Base-by-base conservation (phyloP, 2,113 vertebrate genomes). In the Hyperopisus bebe region DNA sequence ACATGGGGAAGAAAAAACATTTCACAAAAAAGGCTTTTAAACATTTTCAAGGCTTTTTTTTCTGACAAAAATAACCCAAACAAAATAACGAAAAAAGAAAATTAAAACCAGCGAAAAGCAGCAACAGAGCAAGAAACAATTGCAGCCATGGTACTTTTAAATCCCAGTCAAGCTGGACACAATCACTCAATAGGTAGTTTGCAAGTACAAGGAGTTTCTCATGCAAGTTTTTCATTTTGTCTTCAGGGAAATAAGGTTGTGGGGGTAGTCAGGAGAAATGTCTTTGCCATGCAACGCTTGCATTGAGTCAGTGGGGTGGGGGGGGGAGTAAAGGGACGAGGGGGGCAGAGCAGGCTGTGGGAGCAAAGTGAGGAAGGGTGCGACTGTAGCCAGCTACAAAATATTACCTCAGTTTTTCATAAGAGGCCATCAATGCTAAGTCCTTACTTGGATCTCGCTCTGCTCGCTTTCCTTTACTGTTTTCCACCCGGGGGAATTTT, bases 341-440 rank as follows among this genome's bases (percentile, higher is more conserved):
- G 95, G 95, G 2, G 95, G 94, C 95, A 94, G 94, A 94, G 95
- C 94, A 96, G 94, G 95, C 94, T 94, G 51, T 62, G 89, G 93
- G 93, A 95, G 93, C 94, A 94, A 96, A 95, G 94, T 93, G 95
- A 96, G 92, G 91, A 90, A 95, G 95, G 96, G 95, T 96, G 95
- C 95, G 96, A 95, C 97, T 96, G 97, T 96, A 97, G 97, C 97
- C 96, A 96, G 96, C 96, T 97, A 97, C 97, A 96, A 96, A 97
- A 97, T 97, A 99, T 99, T 99, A 99, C 98, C 98, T 99, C 97
- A 98, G 98, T 97, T 99, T 99, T 95, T 99, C 98, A 97, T 98
- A 98, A 96, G 98, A 97, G 96, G 97, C 96, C 96, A 97, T 98
- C 96, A 97, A 97, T 94, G 97, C 95, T 93, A 98, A 96, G 95